These are phyloP conservation scores for Hemiscyllium ocellatum DNA, from an alignment of 2,113 vertebrate genomes.

Conservation along the genomic window DNA sequence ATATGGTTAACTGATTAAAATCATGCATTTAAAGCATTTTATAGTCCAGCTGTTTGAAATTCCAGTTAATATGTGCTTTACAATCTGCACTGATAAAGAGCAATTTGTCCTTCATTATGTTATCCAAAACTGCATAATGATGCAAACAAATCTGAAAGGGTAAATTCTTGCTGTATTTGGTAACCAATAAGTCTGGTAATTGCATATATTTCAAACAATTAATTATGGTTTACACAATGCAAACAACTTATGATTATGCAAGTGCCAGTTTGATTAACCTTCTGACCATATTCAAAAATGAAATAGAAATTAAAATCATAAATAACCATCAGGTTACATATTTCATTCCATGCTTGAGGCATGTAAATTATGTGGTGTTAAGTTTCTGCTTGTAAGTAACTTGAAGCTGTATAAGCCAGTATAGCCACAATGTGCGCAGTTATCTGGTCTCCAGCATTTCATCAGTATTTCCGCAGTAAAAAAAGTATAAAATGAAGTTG, in stretches of 20 bases:
- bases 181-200: constrained; percentile 19
- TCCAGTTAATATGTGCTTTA: constrained; percentile 30
- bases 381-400: neutral
- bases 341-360: constrained; percentile 10
- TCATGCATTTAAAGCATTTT: constrained; percentile 26
- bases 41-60: constrained; percentile 32
- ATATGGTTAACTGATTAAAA: constrained; percentile 35
- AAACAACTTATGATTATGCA: constrained; percentile 9
- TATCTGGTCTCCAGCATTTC: neutral
- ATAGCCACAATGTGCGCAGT: neutral
- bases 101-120: constrained; percentile 37
- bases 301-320: constrained; percentile 30
- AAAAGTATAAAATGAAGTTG: neutral
- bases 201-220: constrained; percentile 16
- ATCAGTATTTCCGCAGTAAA: neutral
- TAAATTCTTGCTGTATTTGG: constrained; percentile 17
- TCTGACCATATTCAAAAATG: neutral
- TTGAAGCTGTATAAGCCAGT: constrained; percentile 4
- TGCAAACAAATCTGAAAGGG: constrained; percentile 2
- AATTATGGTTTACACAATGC: neutral
- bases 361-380: neutral
- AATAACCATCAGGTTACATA: constrained; percentile 17
- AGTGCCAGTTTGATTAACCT: neutral
- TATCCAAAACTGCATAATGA: constrained; percentile 26
- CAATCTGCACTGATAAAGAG: constrained; percentile 34